phyloP scores from a whole-genome alignment of 2,888 invertebrate genomes.

The Cheilosia vulpina region DNA sequence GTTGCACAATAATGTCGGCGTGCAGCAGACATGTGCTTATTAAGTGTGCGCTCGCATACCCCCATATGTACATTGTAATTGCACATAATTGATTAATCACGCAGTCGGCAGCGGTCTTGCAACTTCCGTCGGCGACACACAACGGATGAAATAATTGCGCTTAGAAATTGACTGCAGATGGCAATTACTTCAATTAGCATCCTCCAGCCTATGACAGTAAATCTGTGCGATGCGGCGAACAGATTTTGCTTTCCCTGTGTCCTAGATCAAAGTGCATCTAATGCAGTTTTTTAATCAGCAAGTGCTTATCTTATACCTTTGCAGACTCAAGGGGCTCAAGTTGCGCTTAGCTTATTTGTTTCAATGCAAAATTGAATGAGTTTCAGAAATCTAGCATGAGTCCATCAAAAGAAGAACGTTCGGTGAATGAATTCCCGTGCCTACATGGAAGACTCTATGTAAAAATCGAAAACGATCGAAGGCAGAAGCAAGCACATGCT shows the following conservation, averaged over 20 bases:
- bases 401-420: too few species aligned
- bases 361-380: too few species aligned
- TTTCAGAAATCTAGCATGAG: too few species aligned
- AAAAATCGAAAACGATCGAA: too few species aligned
- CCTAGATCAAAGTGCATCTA: neutral
- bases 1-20: slow-evolving; percentile 21
- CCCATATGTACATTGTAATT: slow-evolving; percentile 77
- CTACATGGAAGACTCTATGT: too few species aligned
- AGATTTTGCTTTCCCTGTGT: neutral
- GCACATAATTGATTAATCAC: slow-evolving; percentile 81
- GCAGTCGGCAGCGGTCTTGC: slow-evolving; percentile 40
- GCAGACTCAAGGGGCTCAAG: too few species aligned
- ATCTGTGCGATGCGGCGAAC: neutral
- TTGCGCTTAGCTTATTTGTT: too few species aligned
- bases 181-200: slow-evolving; percentile 38
- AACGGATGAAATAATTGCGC: slow-evolving; percentile 46
- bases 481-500: too few species aligned
- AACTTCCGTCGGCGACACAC: slow-evolving; percentile 31
- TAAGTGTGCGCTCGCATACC: neutral
- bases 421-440: too few species aligned
- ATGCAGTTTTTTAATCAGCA: neutral
- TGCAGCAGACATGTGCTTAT: slow-evolving; percentile 1
- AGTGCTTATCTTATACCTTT: neutral
- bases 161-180: slow-evolving; percentile 8
- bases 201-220: neutral